phyloP scores from a whole-genome alignment of 2,797 vertebrate genomes.

The Ptychadena robeensis region DNA sequence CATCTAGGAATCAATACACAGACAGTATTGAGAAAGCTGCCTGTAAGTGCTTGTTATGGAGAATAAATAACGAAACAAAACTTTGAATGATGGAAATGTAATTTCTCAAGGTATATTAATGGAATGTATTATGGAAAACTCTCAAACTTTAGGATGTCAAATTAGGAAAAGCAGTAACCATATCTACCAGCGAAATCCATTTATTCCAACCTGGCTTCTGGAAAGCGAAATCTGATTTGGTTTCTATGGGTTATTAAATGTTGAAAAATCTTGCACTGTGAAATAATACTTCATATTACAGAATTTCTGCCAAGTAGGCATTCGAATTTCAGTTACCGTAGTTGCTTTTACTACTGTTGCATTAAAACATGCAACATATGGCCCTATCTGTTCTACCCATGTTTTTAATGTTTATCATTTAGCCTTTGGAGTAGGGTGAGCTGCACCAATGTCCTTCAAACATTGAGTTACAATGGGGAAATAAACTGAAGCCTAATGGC shows the following conservation, averaged over 20 bases:
- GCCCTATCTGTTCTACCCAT: neutral
- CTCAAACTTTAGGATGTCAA: neutral
- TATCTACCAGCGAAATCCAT: neutral
- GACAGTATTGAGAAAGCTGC: neutral
- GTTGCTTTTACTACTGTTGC: neutral
- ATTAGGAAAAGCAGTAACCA: neutral
- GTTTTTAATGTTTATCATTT: constrained; percentile 17
- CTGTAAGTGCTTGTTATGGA: neutral
- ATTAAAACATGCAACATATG: neutral
- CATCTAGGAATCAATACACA: neutral
- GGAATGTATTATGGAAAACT: neutral
- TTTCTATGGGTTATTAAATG: neutral
- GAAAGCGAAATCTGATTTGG: neutral
- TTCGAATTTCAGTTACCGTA: neutral
- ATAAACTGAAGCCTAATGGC: neutral
- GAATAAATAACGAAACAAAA: neutral
- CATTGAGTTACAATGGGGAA: constrained; percentile 44
- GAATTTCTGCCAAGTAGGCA: no score
- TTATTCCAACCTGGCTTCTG: neutral
- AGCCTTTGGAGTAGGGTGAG: neutral
- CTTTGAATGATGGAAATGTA: neutral
- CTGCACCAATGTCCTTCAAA: neutral
- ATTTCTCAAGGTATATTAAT: neutral
- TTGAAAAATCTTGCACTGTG: no score
- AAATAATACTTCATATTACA: no score